Conservation (phyloP, 2,113 vertebrate species). For the Scophthalmus maximus region DNA sequence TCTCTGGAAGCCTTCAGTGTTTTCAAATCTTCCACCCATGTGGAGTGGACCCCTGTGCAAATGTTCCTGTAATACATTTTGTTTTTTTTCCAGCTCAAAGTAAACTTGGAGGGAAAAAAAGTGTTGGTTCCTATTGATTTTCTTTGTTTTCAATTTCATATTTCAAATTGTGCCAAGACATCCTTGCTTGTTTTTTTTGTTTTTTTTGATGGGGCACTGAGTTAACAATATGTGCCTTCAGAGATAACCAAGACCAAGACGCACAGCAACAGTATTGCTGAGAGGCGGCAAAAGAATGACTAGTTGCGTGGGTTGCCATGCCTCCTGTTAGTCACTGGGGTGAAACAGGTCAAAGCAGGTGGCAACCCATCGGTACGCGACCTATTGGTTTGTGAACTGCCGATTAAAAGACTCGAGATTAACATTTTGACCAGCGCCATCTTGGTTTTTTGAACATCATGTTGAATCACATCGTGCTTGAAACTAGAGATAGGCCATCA, state of each 20-base stretch:
- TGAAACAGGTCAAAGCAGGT: neutral
- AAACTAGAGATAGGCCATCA: too few relatives aligned
- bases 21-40: conserved; percentile 11
- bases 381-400: too few relatives aligned
- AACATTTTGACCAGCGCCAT: too few relatives aligned
- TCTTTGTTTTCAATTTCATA: neutral
- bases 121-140: conserved; percentile 12
- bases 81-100: conserved; percentile 15
- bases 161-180: neutral
- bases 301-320: neutral
- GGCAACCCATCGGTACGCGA: too few relatives aligned
- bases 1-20: conserved; percentile 10
- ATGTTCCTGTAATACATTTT: conserved; percentile 1
- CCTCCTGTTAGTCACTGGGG: neutral
- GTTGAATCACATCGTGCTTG: too few relatives aligned
- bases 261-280: conserved; percentile 20
- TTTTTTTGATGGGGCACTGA: conserved; percentile 4
- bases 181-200: neutral
- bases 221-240: conserved; percentile 44
- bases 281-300: neutral
- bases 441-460: too few relatives aligned
- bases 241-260: conserved; percentile 43
- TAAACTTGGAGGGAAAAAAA: conserved; percentile 6
- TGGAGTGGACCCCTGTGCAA: conserved; percentile 6
- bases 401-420: too few relatives aligned